phyloP scores from a whole-genome alignment of 2,113 vertebrate species.

The Rynchops niger region DNA sequence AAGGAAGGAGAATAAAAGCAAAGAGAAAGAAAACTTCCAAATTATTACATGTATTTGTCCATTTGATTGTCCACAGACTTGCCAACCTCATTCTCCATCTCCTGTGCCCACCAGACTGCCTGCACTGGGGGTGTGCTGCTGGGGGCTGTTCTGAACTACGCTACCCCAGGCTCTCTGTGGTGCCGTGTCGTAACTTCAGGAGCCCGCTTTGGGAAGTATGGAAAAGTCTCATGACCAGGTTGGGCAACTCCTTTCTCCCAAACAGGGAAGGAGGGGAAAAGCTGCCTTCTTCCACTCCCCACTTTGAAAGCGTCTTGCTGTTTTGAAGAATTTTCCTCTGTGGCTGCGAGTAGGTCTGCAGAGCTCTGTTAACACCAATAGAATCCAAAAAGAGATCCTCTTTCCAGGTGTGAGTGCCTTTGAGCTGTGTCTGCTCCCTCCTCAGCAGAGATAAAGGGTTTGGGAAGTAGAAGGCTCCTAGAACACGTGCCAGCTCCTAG shows the following conservation, averaged over 20 bases:
- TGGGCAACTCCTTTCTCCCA: conserved; percentile 47
- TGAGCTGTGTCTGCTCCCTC: background rate
- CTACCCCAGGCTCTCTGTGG: background rate
- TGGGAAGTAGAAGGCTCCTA: background rate
- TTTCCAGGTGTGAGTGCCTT: background rate
- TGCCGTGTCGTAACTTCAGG: background rate
- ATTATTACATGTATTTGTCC: conserved; percentile 77
- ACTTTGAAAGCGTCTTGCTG: fast-evolving
- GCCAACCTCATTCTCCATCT: conserved; percentile 71
- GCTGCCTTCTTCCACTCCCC: background rate
- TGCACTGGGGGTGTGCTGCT: background rate
- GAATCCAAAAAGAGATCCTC: background rate
- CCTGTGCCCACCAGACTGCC: background rate
- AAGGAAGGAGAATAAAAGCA: background rate
- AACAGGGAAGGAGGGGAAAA: background rate
- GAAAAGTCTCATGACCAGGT: conserved; percentile 53
- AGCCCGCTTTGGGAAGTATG: background rate
- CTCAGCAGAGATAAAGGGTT: background rate
- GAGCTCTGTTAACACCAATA: background rate
- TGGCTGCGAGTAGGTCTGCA: background rate
- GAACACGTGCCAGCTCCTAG: background rate
- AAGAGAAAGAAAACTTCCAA: conserved; percentile 3
- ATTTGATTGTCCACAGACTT: conserved; percentile 75
- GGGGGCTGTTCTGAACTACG: background rate
- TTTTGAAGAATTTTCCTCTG: background rate